These are phyloP conservation scores for Brachylomia viminalis DNA, from an alignment of 2,888 invertebrate genomes.

Conservation along the genomic window DNA sequence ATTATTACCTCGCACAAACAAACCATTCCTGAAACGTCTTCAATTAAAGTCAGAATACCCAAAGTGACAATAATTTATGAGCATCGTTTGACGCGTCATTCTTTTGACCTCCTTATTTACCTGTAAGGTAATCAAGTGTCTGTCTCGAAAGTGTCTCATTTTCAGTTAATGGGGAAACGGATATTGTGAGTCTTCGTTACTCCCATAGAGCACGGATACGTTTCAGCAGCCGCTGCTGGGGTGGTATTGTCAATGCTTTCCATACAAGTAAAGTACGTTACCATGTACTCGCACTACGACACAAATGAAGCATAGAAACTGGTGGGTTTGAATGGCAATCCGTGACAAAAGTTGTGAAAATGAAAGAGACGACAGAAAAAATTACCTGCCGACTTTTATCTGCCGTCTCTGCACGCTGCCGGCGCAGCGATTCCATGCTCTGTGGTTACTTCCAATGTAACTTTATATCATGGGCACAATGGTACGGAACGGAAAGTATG, in stretches of 20 bases:
- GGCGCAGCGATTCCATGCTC: neutral
- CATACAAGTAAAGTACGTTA: no score
- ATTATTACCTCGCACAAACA: slow-evolving; percentile 34
- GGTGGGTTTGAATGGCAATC: neutral
- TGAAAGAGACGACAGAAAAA: neutral
- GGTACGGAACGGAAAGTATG: slow-evolving; percentile 17
- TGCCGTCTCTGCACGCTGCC: neutral
- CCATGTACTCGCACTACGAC: neutral
- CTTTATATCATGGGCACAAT: slow-evolving; percentile 37
- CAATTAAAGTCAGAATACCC: slow-evolving; percentile 41
- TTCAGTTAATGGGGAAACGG: slow-evolving; percentile 71
- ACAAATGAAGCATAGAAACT: neutral
- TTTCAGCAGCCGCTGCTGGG: no score
- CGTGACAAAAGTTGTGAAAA: neutral
- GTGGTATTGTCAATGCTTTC: neutral
- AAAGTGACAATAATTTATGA: slow-evolving; percentile 55
- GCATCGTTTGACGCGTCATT: slow-evolving; percentile 49
- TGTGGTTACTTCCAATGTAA: slow-evolving; percentile 43
- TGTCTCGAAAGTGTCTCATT: slow-evolving; percentile 68
- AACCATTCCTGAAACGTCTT: slow-evolving; percentile 41
- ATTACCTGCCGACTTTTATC: neutral
- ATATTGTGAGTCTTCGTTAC: slow-evolving; percentile 38
- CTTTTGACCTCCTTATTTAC: slow-evolving; percentile 58
- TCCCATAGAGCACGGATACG: neutral
- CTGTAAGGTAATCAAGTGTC: slow-evolving; percentile 57